phyloP scores from a whole-genome alignment of 2,113 vertebrate species.

The Tetraodon nigroviridis region DNA sequence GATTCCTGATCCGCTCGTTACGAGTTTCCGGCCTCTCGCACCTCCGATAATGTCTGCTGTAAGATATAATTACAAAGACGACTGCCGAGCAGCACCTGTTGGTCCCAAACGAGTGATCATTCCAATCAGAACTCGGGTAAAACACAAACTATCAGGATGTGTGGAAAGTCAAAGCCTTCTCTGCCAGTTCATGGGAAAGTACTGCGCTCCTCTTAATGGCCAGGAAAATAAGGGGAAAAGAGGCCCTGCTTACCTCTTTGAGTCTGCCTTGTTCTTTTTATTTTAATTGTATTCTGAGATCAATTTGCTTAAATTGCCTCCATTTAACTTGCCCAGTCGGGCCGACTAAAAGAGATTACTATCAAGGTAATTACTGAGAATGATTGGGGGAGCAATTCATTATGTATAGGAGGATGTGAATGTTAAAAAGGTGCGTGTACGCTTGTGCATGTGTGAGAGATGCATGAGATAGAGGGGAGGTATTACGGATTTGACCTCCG shows the following conservation, averaged over 20 bases:
- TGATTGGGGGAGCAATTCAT: conserved; percentile 68
- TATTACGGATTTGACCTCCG: conserved; percentile 52
- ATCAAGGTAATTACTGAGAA: conserved; percentile 73
- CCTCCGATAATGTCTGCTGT: conserved; percentile 59
- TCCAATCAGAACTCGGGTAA: neutral
- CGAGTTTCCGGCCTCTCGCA: conserved; percentile 61
- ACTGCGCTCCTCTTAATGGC: conserved; percentile 7
- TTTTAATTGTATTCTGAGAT: conserved; percentile 73
- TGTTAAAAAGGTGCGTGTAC: conserved; percentile 44
- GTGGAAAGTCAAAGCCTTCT: conserved; percentile 32
- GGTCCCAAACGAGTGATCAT: conserved; percentile 20
- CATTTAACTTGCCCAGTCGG: conserved; percentile 68
- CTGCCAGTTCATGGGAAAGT: conserved; percentile 45
- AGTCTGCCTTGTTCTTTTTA: conserved; percentile 54
- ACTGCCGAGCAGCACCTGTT: conserved; percentile 55
- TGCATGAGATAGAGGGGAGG: conserved; percentile 55
- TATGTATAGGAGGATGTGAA: conserved; percentile 69
- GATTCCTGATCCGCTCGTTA: conserved; percentile 60
- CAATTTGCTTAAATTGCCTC: conserved; percentile 76
- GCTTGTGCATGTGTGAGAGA: conserved; percentile 38
- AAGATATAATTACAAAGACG: conserved; percentile 45
- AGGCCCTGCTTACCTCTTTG: conserved; percentile 49
- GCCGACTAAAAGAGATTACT: conserved; percentile 62
- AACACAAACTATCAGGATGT: conserved; percentile 10
- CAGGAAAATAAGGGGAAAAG: conserved; percentile 19